Evolutionary conservation across 1,140 invertebrate genomes (phyloP).

Genomic region (Drosophila neocordata): DNA sequence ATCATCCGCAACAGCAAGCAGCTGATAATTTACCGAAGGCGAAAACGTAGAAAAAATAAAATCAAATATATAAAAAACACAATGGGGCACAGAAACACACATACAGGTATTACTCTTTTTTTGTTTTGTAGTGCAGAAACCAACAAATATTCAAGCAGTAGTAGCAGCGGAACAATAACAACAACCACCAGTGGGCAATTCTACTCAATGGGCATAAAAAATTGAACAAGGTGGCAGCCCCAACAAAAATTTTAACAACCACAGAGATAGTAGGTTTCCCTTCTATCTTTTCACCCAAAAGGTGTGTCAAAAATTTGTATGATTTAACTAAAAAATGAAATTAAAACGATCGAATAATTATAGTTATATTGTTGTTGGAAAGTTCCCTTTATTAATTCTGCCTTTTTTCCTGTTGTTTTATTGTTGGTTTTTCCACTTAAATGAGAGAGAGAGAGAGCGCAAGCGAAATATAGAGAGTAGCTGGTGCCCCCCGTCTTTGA

Average conservation of each 20-base stretch:
- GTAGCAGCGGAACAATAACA: conserved; percentile 15
- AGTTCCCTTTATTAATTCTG: conserved; percentile 15
- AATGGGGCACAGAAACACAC: neutral
- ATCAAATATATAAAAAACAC: conserved; percentile 34
- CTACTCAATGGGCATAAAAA: conserved; percentile 43
- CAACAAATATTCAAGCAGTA: neutral
- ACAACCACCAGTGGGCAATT: conserved; percentile 15
- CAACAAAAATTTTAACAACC: conserved; percentile 21
- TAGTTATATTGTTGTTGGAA: neutral
- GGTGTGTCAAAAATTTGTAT: conserved; percentile 48
- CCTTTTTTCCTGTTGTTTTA: conserved; percentile 23
- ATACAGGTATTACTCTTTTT: neutral
- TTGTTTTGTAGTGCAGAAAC: conserved; percentile 24
- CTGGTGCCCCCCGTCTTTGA: conserved; percentile 2
- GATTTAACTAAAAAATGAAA: conserved; percentile 3
- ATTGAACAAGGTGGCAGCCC: conserved; percentile 64
- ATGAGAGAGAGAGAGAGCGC: conserved; percentile 15
- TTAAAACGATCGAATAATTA: neutral
- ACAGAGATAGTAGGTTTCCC: neutral
- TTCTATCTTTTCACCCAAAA: conserved; percentile 4
- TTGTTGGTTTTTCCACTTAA: conserved; percentile 32
- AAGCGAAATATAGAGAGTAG: conserved; percentile 13
- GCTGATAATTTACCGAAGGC: conserved; percentile 40
- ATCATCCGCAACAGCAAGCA: conserved; percentile 22
- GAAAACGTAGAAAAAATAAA: conserved; percentile 32